Conservation (phyloP, 2,888 invertebrate genomes). For the Oscheius myriophilus region DNA sequence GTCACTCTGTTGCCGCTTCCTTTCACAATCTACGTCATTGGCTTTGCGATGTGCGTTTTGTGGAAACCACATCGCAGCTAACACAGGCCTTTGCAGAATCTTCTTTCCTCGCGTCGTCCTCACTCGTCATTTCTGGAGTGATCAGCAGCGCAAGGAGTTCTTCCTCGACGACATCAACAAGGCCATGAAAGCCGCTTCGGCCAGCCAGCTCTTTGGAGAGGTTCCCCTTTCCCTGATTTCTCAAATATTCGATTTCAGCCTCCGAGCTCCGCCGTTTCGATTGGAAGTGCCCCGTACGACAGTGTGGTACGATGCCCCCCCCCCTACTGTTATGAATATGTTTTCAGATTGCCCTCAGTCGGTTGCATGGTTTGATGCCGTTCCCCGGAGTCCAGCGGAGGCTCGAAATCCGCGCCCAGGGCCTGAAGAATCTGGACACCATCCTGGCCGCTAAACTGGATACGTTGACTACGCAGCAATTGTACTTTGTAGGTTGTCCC, state of each 20-base stretch:
- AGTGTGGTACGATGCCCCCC: not conserved
- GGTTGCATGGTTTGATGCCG: constrained; percentile 32
- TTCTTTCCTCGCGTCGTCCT: constrained; percentile 66
- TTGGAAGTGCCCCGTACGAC: constrained; percentile 7
- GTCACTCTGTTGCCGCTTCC: constrained; percentile 59
- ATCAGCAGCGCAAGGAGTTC: constrained; percentile 57
- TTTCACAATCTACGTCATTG: constrained; percentile 61
- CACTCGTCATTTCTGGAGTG: constrained; percentile 68
- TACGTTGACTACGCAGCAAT: constrained; percentile 41
- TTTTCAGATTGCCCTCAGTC: constrained; percentile 18
- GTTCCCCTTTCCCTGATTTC: not conserved
- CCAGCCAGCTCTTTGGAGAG: constrained; percentile 1
- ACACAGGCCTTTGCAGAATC: constrained; percentile 50
- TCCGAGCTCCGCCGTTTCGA: not conserved
- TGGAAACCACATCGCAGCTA: not conserved
- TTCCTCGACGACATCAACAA: constrained; percentile 48
- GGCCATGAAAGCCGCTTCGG: constrained; percentile 20
- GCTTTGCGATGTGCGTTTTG: constrained; percentile 57
- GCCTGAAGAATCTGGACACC: constrained; percentile 31
- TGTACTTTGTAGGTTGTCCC: constrained; percentile 45
- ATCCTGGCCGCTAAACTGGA: constrained; percentile 32
- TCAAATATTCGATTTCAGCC: not conserved
- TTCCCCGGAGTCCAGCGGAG: constrained; percentile 38
- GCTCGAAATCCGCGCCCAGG: constrained; percentile 31
- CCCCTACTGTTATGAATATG: not conserved